Conservation (phyloP, 2,888 invertebrate species). For the Trachelus stipa region DNA sequence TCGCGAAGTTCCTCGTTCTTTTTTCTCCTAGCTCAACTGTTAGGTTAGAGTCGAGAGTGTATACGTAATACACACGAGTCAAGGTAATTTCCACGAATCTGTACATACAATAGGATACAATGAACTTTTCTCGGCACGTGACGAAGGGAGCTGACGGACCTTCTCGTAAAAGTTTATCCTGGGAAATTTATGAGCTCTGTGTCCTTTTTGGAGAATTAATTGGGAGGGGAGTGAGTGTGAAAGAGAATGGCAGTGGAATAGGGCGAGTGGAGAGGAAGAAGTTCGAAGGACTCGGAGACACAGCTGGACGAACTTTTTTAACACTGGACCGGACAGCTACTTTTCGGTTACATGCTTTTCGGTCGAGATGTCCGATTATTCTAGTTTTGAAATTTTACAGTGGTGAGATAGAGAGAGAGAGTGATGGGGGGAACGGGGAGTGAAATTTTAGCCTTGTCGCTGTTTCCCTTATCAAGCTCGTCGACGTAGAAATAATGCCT, state of each 20-base stretch:
- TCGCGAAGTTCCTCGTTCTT: background rate
- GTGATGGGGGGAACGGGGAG: background rate
- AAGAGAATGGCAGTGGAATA: background rate
- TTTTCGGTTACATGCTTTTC: background rate
- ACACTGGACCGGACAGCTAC: background rate
- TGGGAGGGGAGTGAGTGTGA: slow-evolving; percentile 8
- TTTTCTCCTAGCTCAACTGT: background rate
- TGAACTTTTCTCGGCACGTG: background rate
- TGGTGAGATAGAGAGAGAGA: slow-evolving; percentile 19
- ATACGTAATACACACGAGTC: background rate
- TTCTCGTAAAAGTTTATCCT: background rate
- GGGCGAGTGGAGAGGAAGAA: slow-evolving; percentile 7
- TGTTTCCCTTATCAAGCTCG: background rate
- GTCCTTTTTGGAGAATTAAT: background rate
- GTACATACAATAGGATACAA: background rate
- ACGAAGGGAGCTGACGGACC: background rate
- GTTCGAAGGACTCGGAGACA: slow-evolving; percentile 8
- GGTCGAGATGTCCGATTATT: background rate
- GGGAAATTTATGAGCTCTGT: background rate
- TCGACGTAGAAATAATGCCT: background rate
- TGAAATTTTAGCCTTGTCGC: background rate
- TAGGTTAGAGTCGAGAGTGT: background rate
- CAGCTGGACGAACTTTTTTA: background rate
- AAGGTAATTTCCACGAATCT: background rate
- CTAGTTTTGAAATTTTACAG: slow-evolving; percentile 3